Base-by-base conservation (phyloP, 2,113 vertebrate genomes). In the Oryzias javanicus region DNA sequence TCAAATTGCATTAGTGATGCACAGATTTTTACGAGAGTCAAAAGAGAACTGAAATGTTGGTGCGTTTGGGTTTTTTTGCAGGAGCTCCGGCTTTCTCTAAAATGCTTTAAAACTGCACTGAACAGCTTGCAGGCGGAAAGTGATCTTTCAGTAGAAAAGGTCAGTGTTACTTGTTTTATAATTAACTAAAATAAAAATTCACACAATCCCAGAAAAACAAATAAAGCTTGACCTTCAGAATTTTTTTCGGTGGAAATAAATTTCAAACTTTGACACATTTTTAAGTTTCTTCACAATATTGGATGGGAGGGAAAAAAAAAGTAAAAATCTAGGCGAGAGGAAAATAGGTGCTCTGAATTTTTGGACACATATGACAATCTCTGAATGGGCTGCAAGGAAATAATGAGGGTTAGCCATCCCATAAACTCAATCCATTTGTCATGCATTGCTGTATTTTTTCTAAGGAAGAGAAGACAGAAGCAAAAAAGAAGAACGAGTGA, bases 1-100 rank as follows among this genome's bases (percentile, higher is more conserved):
- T 89, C 88, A 90, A 91, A 90, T 89, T 89, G 89, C 85, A 90
- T 92, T 91, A 91, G 88, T 80, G 74, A 89, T 85, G 86, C 83
- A 72, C 85, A 67, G 68, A 77, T 89, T 86, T 87, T 71, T 82
- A 46, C 57, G 63, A 67, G 65, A 54, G 76, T 73, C 76, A 86
- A 85, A 88, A 78, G 74, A 62, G 66, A 64, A 69, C 56, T 61
- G 59, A 82, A 84, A 83, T 79, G 77, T 66, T 51, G 45, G 59
- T 74, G 61, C 54, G 18, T 46, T 63, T 68, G 16, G 50, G 64
- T 42, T 77, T 22, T n/a, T 67, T 80, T 60, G 41, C 20, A 51
- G 42, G 24, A 61, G 67, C 75, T 71, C 57, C 72, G 80, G 80
- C 72, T 80, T 76, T 69, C 78, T 63, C 67, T 76, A 78, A 80